phyloP scores from a whole-genome alignment of 2,113 vertebrate genomes.

The Noturus placidus region DNA sequence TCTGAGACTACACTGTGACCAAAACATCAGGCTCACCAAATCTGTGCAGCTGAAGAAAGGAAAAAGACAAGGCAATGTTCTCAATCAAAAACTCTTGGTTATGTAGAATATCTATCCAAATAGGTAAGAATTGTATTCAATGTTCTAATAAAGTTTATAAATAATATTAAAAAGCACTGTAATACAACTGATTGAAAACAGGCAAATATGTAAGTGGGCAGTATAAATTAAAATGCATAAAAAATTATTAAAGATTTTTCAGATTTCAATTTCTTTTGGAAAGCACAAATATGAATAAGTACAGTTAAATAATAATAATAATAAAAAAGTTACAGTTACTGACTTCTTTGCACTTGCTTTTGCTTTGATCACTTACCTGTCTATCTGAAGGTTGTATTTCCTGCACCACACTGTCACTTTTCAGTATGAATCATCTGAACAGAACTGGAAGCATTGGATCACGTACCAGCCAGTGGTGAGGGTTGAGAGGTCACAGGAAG shows the following conservation, averaged over 20 bases:
- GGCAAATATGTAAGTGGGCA: neutral
- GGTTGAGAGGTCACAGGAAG: constrained; percentile 66
- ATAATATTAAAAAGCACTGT: neutral
- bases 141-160: neutral
- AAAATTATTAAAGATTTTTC: neutral
- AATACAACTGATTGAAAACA: neutral
- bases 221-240: neutral
- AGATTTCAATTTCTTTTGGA: neutral
- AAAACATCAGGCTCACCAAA: neutral
- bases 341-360: neutral
- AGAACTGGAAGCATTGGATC: constrained; percentile 25
- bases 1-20: neutral
- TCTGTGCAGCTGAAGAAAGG: neutral
- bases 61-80: neutral
- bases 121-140: neutral
- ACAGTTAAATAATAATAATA: neutral
- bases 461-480: constrained; percentile 62
- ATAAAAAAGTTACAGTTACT: neutral
- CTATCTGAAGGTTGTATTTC: neutral
- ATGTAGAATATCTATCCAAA: neutral
- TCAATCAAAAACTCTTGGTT: neutral
- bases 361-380: neutral
- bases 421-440: constrained; percentile 50
- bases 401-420: neutral
- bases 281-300: neutral